Evolutionary conservation across 2,797 vertebrate genomes (phyloP).

Genomic region (Gila robusta): DNA sequence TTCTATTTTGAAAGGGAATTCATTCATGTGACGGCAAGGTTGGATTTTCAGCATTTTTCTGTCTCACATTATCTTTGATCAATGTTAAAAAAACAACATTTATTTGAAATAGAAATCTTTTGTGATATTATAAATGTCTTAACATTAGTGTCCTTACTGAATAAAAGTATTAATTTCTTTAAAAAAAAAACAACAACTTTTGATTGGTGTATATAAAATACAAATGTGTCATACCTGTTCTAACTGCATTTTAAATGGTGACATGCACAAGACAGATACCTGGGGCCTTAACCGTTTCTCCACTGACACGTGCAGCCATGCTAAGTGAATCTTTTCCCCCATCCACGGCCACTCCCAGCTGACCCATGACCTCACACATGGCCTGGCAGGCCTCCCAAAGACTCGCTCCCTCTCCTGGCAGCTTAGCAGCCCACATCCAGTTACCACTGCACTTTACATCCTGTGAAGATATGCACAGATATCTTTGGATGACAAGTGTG

Average conservation of each 20-base stretch:
- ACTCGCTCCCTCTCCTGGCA: conserved; percentile 85
- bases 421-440: conserved; percentile 97
- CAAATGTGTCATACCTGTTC: not conserved
- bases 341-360: conserved; percentile 89
- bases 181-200: no score
- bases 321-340: conserved; percentile 96
- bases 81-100: not conserved
- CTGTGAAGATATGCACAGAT: conserved; percentile 67
- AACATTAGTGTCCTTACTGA: not conserved
- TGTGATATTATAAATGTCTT: not conserved
- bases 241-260: not conserved
- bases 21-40: not conserved
- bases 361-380: conserved; percentile 86
- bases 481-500: not conserved
- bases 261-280: conserved; percentile 72
- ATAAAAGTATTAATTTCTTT: not conserved
- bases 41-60: not conserved
- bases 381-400: conserved; percentile 87
- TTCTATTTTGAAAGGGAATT: not conserved
- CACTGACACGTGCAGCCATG: conserved; percentile 90
- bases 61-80: not conserved
- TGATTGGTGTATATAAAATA: not conserved
- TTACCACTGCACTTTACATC: conserved; percentile 96
- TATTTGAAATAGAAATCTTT: not conserved
- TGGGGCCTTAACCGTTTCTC: conserved; percentile 88